A percentile compares a stretch with the other conserved stretches of the same genome.
phyloP scores from a whole-genome alignment of 2,113 vertebrate species.

The Australoheros scitulus region DNA sequence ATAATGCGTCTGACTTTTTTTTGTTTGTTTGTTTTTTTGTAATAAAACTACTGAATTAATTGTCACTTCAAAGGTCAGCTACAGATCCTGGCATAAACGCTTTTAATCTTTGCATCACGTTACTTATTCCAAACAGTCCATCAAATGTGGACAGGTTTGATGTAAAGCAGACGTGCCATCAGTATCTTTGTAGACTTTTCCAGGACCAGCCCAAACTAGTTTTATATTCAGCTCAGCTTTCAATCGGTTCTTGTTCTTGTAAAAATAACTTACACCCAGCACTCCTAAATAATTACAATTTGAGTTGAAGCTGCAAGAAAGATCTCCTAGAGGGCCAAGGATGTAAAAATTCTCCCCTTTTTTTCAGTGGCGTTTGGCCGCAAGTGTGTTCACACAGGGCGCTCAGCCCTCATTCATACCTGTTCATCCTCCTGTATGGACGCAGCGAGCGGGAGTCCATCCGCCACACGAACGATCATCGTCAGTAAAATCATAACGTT shows the following conservation, averaged over 20 bases:
- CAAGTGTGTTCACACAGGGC: not conserved
- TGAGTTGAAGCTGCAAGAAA: not conserved
- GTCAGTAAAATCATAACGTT: conserved; percentile 88
- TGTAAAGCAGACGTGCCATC: not conserved
- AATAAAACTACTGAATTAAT: not conserved
- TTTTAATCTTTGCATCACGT: too few species aligned
- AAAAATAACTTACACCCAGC: not conserved
- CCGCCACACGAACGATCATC: conserved; percentile 92
- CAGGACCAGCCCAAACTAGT: not conserved
- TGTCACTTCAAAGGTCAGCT: not conserved
- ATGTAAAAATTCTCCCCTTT: too few species aligned
- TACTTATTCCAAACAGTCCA: not conserved
- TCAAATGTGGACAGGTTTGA: not conserved
- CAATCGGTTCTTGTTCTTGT: not conserved
- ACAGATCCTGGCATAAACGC: not conserved
- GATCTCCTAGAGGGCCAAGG: not conserved
- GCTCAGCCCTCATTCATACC: conserved; percentile 66
- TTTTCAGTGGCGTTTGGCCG: not conserved
- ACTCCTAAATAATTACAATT: not conserved
- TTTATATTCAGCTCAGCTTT: not conserved
- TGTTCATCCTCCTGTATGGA: conserved; percentile 96
- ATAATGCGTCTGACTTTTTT: too few species aligned
- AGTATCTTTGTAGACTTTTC: not conserved
- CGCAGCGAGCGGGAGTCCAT: conserved; percentile 91
- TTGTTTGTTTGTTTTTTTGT: not conserved